Percentiles rank a stretch among this genome's conserved stretches.
phyloP scores from a whole-genome alignment of 2,113 vertebrate genomes.

The Saimiri boliviensis region DNA sequence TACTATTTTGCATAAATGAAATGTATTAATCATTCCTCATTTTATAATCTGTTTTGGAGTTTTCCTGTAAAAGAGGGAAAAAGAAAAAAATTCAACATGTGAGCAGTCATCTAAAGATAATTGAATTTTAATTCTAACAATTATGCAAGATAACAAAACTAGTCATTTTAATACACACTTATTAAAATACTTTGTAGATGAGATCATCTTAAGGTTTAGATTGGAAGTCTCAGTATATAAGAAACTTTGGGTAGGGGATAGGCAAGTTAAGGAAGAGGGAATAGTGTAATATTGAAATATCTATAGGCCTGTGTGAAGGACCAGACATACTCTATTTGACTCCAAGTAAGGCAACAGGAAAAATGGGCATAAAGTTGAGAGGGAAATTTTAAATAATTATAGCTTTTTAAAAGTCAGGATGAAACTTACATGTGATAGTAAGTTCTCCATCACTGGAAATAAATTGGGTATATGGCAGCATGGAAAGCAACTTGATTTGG shows the following conservation, averaged over 20 bases:
- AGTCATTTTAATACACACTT: neutral
- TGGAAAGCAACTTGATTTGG: neutral
- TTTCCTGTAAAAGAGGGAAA: neutral
- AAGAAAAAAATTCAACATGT: neutral
- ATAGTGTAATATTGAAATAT: neutral
- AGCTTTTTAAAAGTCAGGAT: neutral
- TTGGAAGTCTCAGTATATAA: neutral
- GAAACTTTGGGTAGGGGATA: neutral
- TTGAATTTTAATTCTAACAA: slow-evolving; percentile 15
- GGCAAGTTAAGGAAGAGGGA: neutral
- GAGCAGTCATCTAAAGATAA: neutral
- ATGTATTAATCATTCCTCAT: slow-evolving; percentile 47
- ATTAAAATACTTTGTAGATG: neutral
- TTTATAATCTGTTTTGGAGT: neutral
- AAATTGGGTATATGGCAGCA: neutral
- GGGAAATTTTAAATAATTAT: neutral
- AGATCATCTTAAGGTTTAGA: neutral
- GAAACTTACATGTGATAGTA: neutral
- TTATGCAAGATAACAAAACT: neutral
- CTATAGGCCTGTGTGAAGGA: fast-evolving
- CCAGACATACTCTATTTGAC: neutral
- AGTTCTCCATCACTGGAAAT: neutral
- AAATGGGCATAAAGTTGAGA: neutral
- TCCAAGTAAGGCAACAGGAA: neutral
- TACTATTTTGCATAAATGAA: neutral